phyloP scores from a whole-genome alignment of 2,888 invertebrate species.

The Diarsia dahlii region DNA sequence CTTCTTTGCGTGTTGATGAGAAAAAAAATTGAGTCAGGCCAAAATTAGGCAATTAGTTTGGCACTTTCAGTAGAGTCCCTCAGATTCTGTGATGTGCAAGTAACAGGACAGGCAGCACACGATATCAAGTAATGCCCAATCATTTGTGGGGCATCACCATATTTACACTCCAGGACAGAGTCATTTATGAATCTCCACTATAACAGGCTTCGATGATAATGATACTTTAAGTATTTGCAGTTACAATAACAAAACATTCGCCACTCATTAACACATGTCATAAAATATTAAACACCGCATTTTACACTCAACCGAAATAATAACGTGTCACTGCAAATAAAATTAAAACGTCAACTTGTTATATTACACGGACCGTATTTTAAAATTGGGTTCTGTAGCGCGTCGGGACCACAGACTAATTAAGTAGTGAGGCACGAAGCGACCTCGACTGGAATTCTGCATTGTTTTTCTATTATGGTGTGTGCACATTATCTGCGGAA shows the following conservation, averaged over 20 bases:
- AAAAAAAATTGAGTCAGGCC: no score
- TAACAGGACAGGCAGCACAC: no score
- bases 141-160: no score
- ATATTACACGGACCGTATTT: slow-evolving; percentile 38
- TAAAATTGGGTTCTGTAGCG: slow-evolving; percentile 46
- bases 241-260: not conserved
- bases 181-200: no score
- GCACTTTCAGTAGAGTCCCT: no score
- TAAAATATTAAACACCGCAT: slow-evolving; percentile 17
- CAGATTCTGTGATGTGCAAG: no score
- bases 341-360: slow-evolving; percentile 43
- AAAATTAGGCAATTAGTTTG: no score
- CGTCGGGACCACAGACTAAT: slow-evolving; percentile 56
- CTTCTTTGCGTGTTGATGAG: no score
- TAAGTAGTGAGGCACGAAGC: slow-evolving; percentile 37
- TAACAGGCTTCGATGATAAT: no score
- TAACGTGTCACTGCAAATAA: slow-evolving; percentile 11
- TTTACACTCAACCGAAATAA: not conserved
- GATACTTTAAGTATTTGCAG: no score
- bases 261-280: not conserved
- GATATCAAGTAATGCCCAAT: no score
- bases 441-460: slow-evolving; percentile 39
- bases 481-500: slow-evolving; percentile 1
- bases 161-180: no score
- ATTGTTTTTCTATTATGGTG: slow-evolving; percentile 44